phyloP scores from a whole-genome alignment of 2,113 vertebrate species.

The Corvus hawaiiensis region DNA sequence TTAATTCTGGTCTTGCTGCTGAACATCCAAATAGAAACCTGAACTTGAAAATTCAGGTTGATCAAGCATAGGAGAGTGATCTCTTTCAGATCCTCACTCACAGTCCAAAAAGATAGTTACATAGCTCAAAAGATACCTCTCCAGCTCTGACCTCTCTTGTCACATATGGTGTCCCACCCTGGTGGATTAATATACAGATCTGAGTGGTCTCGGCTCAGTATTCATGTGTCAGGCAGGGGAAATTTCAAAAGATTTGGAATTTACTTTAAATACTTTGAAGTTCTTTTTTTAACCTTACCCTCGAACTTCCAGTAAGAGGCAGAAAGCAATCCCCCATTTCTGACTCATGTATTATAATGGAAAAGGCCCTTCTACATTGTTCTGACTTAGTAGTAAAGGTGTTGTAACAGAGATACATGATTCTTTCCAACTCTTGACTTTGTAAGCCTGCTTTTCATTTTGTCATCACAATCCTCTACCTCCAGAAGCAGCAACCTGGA shows the following conservation, averaged over 20 bases:
- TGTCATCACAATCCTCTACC: not conserved
- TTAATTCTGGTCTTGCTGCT: constrained; percentile 26
- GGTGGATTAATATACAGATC: constrained; percentile 77
- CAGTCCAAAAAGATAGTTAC: constrained; percentile 71
- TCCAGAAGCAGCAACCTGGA: not conserved
- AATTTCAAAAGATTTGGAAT: constrained; percentile 40
- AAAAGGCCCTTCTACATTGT: not conserved
- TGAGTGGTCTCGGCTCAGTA: constrained; percentile 54
- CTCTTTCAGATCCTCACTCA: constrained; percentile 30
- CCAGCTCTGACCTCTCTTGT: constrained; percentile 75
- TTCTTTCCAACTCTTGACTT: not conserved
- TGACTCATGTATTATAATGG: not conserved
- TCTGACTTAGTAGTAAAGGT: not conserved
- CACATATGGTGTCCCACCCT: constrained; percentile 70
- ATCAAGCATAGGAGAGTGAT: constrained; percentile 52
- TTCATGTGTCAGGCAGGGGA: constrained; percentile 49
- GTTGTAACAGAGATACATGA: not conserved
- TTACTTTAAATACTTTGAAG: not conserved
- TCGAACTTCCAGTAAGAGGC: not conserved
- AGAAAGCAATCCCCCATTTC: not conserved
- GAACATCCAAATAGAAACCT: constrained; percentile 11
- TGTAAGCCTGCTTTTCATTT: not conserved
- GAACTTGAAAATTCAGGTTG: constrained; percentile 53
- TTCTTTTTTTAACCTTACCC: not conserved
- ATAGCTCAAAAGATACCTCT: constrained; percentile 78